A percentile compares a stretch with the other conserved stretches of the same genome.
These are phyloP conservation scores for Thripadectes ignobilis DNA, from an alignment of 2,797 vertebrate species.

Conservation along the genomic window DNA sequence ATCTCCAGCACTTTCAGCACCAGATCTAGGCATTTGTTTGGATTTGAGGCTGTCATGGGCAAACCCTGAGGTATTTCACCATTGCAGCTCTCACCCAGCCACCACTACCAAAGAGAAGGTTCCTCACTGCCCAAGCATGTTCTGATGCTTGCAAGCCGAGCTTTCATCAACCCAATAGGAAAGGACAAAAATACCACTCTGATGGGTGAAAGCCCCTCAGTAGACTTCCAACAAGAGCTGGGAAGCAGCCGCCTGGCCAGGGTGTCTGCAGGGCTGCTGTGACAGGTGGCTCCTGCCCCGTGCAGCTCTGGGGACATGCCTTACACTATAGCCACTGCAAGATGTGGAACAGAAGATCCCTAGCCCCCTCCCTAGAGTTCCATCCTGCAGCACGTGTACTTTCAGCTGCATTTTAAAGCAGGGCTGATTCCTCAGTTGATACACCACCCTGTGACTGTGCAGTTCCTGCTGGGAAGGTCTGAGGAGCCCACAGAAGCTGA, in stretches of 20 bases:
- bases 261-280: not conserved
- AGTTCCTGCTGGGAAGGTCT: not conserved
- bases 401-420: not conserved
- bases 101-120: not conserved
- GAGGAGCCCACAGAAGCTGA: not conserved
- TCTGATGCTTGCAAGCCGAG: accelerated
- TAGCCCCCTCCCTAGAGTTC: not conserved
- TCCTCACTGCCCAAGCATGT: not conserved
- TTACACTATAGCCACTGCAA: not conserved
- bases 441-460: not conserved
- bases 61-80: not conserved
- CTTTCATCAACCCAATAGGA: not conserved
- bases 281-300: not conserved
- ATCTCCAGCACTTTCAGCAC: not conserved
- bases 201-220: not conserved
- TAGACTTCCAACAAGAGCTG: not conserved
- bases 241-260: not conserved
- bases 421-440: not conserved
- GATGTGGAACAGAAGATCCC: not conserved
- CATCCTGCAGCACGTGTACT: accelerated
- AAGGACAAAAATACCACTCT: not conserved
- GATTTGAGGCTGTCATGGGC: not conserved
- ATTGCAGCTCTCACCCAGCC: not conserved
- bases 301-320: not conserved
- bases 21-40: not conserved